Evolutionary conservation across 2,797 vertebrate species (phyloP).

Genomic region (Menidia menidia): DNA sequence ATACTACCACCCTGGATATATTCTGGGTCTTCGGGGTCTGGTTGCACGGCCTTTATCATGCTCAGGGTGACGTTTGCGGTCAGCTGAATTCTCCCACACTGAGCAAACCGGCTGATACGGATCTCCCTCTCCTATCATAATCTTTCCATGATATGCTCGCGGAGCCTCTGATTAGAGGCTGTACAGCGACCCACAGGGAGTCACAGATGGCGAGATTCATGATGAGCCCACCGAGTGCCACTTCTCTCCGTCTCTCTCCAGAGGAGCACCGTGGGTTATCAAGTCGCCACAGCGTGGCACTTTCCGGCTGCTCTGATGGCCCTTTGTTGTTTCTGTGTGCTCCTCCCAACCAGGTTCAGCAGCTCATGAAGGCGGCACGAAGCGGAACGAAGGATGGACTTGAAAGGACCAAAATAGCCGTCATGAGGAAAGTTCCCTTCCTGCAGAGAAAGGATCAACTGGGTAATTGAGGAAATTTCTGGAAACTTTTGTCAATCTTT

Average conservation of each 20-base stretch:
- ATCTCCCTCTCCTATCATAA: slow-evolving; percentile 60
- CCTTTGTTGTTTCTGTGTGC: slow-evolving; percentile 47
- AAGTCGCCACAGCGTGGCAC: slow-evolving; percentile 44
- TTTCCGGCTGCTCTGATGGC: slow-evolving; percentile 47
- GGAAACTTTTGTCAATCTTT: slow-evolving; percentile 25
- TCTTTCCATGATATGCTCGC: slow-evolving; percentile 62
- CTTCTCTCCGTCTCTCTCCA: slow-evolving; percentile 57
- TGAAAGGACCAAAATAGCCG: slow-evolving; percentile 93
- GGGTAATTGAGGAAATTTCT: slow-evolving; percentile 76
- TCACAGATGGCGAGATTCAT: slow-evolving; percentile 70
- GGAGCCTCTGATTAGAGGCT: slow-evolving; percentile 70
- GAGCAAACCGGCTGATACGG: slow-evolving; percentile 49
- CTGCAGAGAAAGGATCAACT: slow-evolving; percentile 89
- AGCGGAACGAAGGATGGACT: slow-evolving; percentile 95
- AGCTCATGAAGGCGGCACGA: slow-evolving; percentile 94
- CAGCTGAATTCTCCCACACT: slow-evolving; percentile 59
- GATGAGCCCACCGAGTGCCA: slow-evolving; percentile 63
- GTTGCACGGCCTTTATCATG: slow-evolving; percentile 56
- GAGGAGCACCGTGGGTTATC: slow-evolving; percentile 54
- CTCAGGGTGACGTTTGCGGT: slow-evolving; percentile 67
- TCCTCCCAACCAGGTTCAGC: slow-evolving; percentile 87
- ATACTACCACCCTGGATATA: slow-evolving; percentile 60
- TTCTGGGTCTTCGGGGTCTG: slow-evolving; percentile 64
- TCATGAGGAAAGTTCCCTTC: slow-evolving; percentile 93
- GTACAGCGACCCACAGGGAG: slow-evolving; percentile 60